A percentile compares a stretch with the other conserved stretches of the same genome.
Evolutionary conservation across 2,113 vertebrate species (phyloP).

Genomic region (Otocyon megalotis): DNA sequence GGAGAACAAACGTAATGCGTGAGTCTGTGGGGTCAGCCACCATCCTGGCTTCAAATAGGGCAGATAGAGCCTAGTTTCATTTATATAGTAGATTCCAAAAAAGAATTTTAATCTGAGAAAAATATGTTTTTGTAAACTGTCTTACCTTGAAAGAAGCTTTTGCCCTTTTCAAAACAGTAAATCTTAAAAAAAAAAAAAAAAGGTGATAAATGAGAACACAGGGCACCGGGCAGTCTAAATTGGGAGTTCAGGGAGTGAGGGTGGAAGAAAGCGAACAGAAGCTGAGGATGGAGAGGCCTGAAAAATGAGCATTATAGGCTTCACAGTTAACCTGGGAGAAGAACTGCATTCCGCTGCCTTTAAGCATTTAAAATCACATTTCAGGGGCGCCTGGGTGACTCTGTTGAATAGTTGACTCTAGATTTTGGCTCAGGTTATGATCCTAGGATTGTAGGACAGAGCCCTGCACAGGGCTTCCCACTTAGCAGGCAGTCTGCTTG

Average conservation of each 20-base stretch:
- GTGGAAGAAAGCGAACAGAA: accelerated
- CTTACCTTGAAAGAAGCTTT: not conserved
- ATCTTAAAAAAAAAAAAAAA: not conserved
- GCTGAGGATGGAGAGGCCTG: not conserved
- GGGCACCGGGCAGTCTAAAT: not conserved
- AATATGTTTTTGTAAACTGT: not conserved
- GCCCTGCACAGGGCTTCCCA: not conserved
- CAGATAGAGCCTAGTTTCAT: not conserved
- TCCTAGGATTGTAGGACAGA: not conserved
- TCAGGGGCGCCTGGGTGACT: not conserved
- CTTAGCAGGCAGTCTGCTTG: not conserved
- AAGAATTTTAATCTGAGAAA: not conserved
- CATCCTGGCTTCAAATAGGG: not conserved
- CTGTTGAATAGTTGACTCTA: not conserved
- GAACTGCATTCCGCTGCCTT: not conserved
- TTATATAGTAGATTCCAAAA: not conserved
- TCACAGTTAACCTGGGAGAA: not conserved
- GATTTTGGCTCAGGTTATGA: not conserved
- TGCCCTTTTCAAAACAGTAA: not conserved
- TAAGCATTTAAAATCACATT: not conserved
- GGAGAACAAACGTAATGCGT: not conserved
- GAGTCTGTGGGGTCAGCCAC: not conserved
- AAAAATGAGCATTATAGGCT: too few relatives aligned
- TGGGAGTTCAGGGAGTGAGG: accelerated
- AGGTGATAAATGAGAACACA: not conserved